Conservation (phyloP, 2,797 vertebrate species). For the Pyrocephalus nanus region DNA sequence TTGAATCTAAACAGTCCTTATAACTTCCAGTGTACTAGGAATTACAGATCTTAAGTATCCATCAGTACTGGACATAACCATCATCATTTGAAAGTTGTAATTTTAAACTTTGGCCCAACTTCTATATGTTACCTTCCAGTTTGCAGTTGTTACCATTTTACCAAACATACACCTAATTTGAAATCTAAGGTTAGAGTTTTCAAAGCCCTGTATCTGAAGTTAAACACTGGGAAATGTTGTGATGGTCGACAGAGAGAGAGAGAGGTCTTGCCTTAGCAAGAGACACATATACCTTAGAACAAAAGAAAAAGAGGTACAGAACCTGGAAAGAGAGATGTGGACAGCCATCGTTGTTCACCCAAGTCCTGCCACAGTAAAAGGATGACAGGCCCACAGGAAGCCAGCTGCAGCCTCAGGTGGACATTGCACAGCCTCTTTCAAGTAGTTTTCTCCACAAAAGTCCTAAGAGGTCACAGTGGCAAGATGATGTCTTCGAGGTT, state of each 20-base stretch:
- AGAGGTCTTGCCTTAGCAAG: neutral
- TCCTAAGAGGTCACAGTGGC: neutral
- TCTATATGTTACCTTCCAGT: neutral
- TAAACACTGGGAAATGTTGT: accelerated
- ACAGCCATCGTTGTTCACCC: neutral
- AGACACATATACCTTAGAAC: neutral
- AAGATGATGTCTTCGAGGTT: neutral
- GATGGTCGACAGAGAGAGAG: neutral
- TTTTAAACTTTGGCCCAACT: neutral
- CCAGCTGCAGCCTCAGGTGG: neutral
- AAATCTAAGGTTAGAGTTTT: neutral
- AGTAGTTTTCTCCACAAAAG: neutral
- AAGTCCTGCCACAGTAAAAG: neutral
- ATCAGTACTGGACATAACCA: neutral
- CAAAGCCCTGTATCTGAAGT: neutral
- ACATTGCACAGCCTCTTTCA: neutral
- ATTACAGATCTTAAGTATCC: neutral
- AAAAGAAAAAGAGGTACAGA: neutral
- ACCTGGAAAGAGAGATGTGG: neutral
- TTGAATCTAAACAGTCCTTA: neutral
- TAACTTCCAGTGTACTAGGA: neutral
- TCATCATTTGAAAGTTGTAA: neutral
- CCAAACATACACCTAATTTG: neutral
- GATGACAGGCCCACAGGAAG: neutral
- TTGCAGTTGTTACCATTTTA: neutral